Conservation (phyloP, 2,888 invertebrate species). For the Toxonevra muliebris region DNA sequence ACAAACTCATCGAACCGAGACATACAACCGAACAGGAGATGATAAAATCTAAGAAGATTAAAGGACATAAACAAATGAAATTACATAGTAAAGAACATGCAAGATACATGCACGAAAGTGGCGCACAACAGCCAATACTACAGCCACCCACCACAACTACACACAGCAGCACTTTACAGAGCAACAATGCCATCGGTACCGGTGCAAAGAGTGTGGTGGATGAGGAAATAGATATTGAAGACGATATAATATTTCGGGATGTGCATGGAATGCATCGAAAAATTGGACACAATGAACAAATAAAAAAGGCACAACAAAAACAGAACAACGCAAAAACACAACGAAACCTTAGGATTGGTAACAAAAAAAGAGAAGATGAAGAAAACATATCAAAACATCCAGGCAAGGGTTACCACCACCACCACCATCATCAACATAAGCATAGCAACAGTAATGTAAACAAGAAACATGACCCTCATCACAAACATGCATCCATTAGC, state of each 20-base stretch:
- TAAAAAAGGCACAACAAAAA: neutral
- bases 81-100: conserved; percentile 15
- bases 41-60: conserved; percentile 24
- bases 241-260: conserved; percentile 53
- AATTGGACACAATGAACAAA: conserved; percentile 27
- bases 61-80: conserved; percentile 37
- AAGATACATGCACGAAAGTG: neutral
- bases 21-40: conserved; percentile 34
- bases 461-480: conserved; percentile 51
- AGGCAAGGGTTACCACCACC: conserved; percentile 32
- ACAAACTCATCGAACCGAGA: neutral
- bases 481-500: conserved; percentile 44
- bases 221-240: conserved; percentile 8
- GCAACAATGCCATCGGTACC: conserved; percentile 31
- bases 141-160: conserved; percentile 55
- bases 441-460: conserved; percentile 19
- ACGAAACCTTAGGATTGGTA: conserved; percentile 30
- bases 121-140: neutral
- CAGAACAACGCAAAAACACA: conserved; percentile 14
- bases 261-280: conserved; percentile 45
- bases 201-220: conserved; percentile 40
- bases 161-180: conserved; percentile 30
- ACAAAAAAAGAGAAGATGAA: conserved; percentile 21
- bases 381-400: conserved; percentile 15
- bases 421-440: conserved; percentile 34